Base-by-base conservation (phyloP, 1,140 invertebrate genomes). In the Phenacoccus solenopsis region DNA sequence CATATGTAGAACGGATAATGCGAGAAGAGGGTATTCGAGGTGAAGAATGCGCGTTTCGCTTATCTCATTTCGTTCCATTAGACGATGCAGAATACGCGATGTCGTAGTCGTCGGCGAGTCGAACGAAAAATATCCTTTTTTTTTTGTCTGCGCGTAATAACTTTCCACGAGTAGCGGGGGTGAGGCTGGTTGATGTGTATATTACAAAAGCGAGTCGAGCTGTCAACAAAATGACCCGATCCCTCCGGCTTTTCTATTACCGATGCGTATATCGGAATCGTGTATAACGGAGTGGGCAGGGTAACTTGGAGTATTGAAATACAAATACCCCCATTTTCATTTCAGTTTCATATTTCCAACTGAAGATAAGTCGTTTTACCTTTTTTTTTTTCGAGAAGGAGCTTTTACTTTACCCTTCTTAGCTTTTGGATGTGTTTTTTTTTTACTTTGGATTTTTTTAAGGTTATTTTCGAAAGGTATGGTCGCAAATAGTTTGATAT, bases 211-310 rank as follows among this genome's bases (percentile, higher is more conserved):
- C 38, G 38, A 16, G 12, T 49, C 38, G n/a, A 49, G 38, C 38
- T 49, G 38, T 49, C 38, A 49, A 49, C 38, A 49, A 49, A 49
- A 49, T 49, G 38, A 49, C 38, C 38, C 20, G 38, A 49, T 49
- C 38, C 38, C 38, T 49, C 38, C 38, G 38, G 38, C 38, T 49
- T 49, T 49, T 49, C 38, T 49, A 49, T 49, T 49, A 49, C 38
- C 38, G 38, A 49, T 49, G 38, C 20, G 20, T 49, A n/a, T n/a
- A n/a, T n/a, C n/a, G n/a, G n/a, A n/a, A n/a, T n/a, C n/a, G n/a
- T n/a, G n/a, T n/a, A n/a, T n/a, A n/a, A n/a, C n/a, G 16, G 20
- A 49, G 16, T 16, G 5, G 20, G 38, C 13, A 49, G 16, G 38
- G 16, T 16, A 49, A 49, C 38, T n/a, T 49, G 20, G 12, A n/a